Evolutionary conservation across 1,140 invertebrate genomes (phyloP), one percentile per base, ranked within the genome.

Genomic region (Hermetia illucens): DNA sequence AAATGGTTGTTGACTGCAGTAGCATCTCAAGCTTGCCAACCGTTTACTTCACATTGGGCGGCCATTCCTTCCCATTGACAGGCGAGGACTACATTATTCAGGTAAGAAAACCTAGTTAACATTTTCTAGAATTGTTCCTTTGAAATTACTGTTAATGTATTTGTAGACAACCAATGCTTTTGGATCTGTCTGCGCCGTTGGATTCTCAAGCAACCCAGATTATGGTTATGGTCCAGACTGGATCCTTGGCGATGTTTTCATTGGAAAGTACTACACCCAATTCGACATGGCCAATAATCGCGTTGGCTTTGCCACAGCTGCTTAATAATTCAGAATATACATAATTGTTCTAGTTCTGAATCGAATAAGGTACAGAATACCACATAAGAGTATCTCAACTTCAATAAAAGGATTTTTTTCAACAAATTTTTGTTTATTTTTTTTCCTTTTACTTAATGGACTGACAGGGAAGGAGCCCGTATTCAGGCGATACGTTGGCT

Each of bases 241-340:
- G n/a, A n/a, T 41, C 16, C 43, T 69, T 17, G 77, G n/a, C n/a
- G n/a, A 82, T 55, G 68, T 78, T 18, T 82, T 81, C 50, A 75
- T 82, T 50, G 74, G 78, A 12, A 62, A 64, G 22, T 79, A 69
- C 52, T 80, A 79, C 57, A 76, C 78, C n/a, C 73, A 75, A 49
- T 82, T 82, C 56, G 77, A 82, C 58, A 45, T 75, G 51, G 72
- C 63, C 24, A 76, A 83, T 42, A 69, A 72, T 44, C 65, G 74
- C 36, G 63, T 83, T 43, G 82, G 82, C 39, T 81, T 58, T 31
- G 55, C 60, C 27, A 37, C 37, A 24, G 31, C 24, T n/a, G n/a
- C n/a, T n/a, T n/a, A n/a, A n/a, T n/a, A n/a, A n/a, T n/a, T n/a
- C n/a, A n/a, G n/a, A n/a, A n/a, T n/a, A n/a, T n/a, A n/a, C n/a